phyloP scores from a whole-genome alignment of 2,888 invertebrate genomes.

The Eristalinus sepulchralis region DNA sequence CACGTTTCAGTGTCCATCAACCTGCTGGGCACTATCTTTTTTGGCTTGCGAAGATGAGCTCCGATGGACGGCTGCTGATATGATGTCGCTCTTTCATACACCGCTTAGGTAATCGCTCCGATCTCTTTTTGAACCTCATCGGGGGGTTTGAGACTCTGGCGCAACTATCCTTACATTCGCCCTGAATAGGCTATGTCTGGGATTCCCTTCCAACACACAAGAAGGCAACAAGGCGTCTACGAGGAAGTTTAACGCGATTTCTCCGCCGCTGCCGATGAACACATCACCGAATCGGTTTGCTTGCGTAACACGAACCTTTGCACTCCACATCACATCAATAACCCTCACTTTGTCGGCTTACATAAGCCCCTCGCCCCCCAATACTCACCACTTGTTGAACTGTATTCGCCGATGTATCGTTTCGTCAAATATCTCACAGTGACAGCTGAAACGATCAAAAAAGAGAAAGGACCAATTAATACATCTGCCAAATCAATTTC shows the following conservation, averaged over 20 bases:
- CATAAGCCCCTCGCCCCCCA: neutral
- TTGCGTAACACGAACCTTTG: neutral
- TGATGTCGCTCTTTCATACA: neutral
- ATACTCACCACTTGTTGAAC: slow-evolving; percentile 89
- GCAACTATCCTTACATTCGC: too few species aligned
- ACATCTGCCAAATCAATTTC: neutral
- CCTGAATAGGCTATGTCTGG: neutral
- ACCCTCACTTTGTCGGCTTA: neutral
- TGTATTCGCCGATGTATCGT: slow-evolving; percentile 90
- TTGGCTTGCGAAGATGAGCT: neutral
- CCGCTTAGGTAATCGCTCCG: neutral
- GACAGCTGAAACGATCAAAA: slow-evolving; percentile 84
- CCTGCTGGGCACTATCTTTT: neutral
- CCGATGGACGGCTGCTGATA: neutral
- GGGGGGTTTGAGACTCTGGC: too few species aligned
- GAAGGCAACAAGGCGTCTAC: neutral
- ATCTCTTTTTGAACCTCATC: neutral
- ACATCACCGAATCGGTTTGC: neutral
- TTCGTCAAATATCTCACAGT: slow-evolving; percentile 90
- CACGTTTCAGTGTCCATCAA: neutral
- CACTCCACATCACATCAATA: neutral
- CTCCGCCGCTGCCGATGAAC: neutral
- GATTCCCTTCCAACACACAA: too few species aligned
- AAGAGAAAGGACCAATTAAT: slow-evolving; percentile 32
- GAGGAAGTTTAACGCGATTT: neutral